These are phyloP conservation scores for Polyommatus iphigenia DNA, from an alignment of 2,888 invertebrate species.

Conservation along the genomic window DNA sequence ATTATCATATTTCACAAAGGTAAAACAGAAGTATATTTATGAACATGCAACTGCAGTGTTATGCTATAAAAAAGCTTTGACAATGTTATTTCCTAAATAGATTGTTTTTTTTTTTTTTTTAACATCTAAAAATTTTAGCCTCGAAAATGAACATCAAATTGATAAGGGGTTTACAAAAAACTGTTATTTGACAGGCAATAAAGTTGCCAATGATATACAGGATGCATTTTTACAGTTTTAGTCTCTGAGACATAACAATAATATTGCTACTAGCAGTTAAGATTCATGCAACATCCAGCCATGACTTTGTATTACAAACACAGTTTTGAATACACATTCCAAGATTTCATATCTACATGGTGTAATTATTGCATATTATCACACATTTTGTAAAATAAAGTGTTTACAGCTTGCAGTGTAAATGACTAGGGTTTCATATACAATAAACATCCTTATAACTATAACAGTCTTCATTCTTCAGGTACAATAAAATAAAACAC, in stretches of 20 bases:
- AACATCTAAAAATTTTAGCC: neutral
- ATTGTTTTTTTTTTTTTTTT: too few species aligned
- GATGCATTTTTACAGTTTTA: neutral
- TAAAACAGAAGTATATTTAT: too few species aligned
- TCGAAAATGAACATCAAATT: neutral
- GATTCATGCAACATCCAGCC: neutral
- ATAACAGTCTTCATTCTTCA: constrained; percentile 74
- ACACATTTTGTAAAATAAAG: neutral
- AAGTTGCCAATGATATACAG: neutral
- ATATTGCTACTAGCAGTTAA: neutral
- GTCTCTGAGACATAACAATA: neutral
- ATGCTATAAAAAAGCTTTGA: too few species aligned
- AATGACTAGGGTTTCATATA: constrained; percentile 15
- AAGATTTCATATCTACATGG: neutral
- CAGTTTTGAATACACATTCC: neutral
- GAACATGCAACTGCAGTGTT: too few species aligned
- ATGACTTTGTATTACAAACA: neutral
- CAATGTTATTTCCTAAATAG: too few species aligned
- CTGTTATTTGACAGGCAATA: neutral
- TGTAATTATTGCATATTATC: neutral
- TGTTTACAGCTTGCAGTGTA: neutral
- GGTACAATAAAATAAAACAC: constrained; percentile 71
- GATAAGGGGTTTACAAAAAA: neutral
- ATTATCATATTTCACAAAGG: too few species aligned
- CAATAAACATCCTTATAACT: constrained; percentile 44